Evolutionary conservation across 2,888 invertebrate species (phyloP).

Genomic region (Ptychoptera albimana): DNA sequence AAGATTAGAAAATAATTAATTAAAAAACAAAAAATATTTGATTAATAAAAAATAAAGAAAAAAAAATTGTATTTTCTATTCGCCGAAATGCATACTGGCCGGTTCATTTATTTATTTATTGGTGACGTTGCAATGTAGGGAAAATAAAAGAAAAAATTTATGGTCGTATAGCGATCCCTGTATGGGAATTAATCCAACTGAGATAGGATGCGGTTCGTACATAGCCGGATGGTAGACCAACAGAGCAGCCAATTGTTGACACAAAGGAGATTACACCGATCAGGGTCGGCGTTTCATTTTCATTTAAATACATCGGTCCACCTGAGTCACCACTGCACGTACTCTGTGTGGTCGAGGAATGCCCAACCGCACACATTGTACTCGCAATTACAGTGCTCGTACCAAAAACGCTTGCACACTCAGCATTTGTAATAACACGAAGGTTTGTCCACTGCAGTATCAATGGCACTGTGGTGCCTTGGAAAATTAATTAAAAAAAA

Average conservation of each 20-base stretch:
- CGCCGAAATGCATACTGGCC: too few relatives aligned
- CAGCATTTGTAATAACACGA: slow-evolving; percentile 9
- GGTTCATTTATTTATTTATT: not conserved
- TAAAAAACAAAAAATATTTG: not conserved
- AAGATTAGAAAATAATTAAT: not conserved
- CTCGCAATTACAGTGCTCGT: slow-evolving; percentile 7
- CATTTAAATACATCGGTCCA: slow-evolving; percentile 10
- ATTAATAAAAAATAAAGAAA: too few relatives aligned
- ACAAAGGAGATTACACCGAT: slow-evolving; percentile 12
- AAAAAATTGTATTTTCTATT: too few relatives aligned
- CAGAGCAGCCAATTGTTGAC: slow-evolving; percentile 9
- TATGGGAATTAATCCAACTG: slow-evolving; percentile 10
- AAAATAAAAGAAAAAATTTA: too few relatives aligned
- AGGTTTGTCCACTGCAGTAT: slow-evolving; percentile 7
- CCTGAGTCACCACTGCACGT: slow-evolving; percentile 12
- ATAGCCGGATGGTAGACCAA: slow-evolving; percentile 11
- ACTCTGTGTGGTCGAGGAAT: slow-evolving; percentile 5
- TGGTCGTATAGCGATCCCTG: slow-evolving; percentile 8
- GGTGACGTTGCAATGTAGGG: too few relatives aligned
- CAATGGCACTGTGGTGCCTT: slow-evolving; percentile 1
- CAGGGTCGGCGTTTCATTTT: slow-evolving; percentile 7
- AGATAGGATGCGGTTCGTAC: slow-evolving; percentile 10
- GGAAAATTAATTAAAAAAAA: too few relatives aligned
- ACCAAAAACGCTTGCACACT: slow-evolving; percentile 9
- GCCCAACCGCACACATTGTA: slow-evolving; percentile 11